These are phyloP conservation scores for Orestias chungarensis DNA, from an alignment of 2,797 vertebrate genomes.

Conservation along the genomic window DNA sequence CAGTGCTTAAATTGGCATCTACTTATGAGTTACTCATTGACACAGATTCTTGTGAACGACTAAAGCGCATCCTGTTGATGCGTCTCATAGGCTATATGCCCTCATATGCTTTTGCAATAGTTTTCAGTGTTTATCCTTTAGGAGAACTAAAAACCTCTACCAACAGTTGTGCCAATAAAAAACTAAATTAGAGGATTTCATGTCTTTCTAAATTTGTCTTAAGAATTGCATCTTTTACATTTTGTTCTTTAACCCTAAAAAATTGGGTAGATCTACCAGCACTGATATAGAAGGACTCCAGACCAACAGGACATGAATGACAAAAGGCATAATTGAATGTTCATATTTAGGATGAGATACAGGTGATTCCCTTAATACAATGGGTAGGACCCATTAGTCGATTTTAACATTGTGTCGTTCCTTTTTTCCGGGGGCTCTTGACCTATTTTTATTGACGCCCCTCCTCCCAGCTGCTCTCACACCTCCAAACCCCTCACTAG, in stretches of 20 bases:
- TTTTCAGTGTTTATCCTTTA: not conserved
- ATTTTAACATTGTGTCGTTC: slow-evolving; percentile 30
- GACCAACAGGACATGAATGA: not conserved
- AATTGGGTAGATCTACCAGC: not conserved
- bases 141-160: not conserved
- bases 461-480: slow-evolving; percentile 43
- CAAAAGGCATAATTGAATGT: slow-evolving; percentile 8
- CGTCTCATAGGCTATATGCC: not conserved
- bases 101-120: not conserved
- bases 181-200: not conserved
- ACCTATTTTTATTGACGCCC: slow-evolving; percentile 67
- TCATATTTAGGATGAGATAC: not conserved
- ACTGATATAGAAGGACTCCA: not conserved
- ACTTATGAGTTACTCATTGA: not conserved
- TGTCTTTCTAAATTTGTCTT: not conserved
- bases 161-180: not conserved
- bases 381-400: slow-evolving; percentile 19
- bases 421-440: slow-evolving; percentile 54
- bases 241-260: not conserved
- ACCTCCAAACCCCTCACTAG: slow-evolving; percentile 42
- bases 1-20: not conserved
- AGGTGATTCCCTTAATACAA: slow-evolving; percentile 37
- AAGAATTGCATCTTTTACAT: not conserved
- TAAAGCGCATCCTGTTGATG: not conserved
- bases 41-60: not conserved